These are phyloP conservation scores for Drosophila murphyi DNA, from an alignment of 1,140 invertebrate species.

Conservation along the genomic window DNA sequence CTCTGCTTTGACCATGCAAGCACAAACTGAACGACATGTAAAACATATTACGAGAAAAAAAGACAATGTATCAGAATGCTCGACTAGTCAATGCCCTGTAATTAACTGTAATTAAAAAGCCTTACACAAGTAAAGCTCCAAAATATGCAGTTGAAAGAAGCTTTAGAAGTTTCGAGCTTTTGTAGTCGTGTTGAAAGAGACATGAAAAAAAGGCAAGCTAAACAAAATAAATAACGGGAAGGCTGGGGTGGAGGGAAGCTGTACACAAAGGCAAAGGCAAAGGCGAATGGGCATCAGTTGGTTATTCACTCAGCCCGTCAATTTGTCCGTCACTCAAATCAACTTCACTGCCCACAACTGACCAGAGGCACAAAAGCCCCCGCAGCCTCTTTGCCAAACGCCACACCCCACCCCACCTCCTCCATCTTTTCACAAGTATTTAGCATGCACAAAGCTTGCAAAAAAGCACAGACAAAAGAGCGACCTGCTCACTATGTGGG, in stretches of 20 bases:
- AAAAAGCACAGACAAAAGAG: conserved; percentile 68
- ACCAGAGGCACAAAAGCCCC: conserved; percentile 12
- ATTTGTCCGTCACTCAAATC: conserved; percentile 51
- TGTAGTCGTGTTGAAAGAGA: too few relatives aligned
- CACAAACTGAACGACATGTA: conserved; percentile 62
- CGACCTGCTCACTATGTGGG: neutral
- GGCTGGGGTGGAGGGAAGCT: too few relatives aligned
- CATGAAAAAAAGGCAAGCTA: too few relatives aligned
- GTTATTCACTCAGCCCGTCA: conserved; percentile 35
- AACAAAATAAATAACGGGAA: too few relatives aligned
- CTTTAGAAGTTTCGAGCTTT: too few relatives aligned
- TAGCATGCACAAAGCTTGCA: conserved; percentile 71
- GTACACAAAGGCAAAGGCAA: conserved; percentile 46
- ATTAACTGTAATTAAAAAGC: neutral
- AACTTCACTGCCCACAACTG: conserved; percentile 39
- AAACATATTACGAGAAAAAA: conserved; percentile 74
- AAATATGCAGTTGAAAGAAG: too few relatives aligned
- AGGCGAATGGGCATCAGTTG: conserved; percentile 74
- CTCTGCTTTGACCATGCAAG: conserved; percentile 37
- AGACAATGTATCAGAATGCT: conserved; percentile 18
- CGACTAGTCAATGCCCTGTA: neutral
- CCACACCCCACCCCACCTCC: neutral
- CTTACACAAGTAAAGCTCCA: neutral
- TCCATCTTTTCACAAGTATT: conserved; percentile 52
- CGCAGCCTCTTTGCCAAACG: neutral